Conservation (phyloP, 2,888 invertebrate species). For the Hecatera dysodea region DNA sequence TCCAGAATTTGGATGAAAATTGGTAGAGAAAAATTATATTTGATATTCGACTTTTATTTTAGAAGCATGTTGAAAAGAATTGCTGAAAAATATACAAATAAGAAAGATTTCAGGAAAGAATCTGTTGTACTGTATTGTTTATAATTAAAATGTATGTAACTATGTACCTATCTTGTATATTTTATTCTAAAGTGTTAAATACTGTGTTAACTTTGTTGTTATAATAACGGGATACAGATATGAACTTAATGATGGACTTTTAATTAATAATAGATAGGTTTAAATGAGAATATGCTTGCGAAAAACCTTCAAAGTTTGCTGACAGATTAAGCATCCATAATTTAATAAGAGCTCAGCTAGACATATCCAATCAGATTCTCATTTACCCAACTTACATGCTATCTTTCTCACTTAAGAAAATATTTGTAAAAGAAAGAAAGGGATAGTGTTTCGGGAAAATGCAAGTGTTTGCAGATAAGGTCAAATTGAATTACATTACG, state of each 20-base stretch:
- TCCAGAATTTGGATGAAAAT: constrained; percentile 18
- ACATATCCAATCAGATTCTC: neutral
- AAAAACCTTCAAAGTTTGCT: neutral
- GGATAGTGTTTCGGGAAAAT: neutral
- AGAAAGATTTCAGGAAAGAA: neutral
- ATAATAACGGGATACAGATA: neutral
- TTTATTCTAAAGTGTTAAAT: constrained; percentile 20
- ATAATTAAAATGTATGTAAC: neutral
- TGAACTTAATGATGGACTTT: neutral
- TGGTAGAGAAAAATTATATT: neutral
- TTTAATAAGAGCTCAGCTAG: neutral
- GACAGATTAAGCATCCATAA: neutral
- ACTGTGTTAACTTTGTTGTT: constrained; percentile 12
- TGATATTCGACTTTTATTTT: neutral
- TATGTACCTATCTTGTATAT: constrained; percentile 10
- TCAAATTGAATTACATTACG: too few relatives aligned
- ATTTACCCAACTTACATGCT: neutral
- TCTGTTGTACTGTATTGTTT: neutral
- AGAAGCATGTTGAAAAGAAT: constrained; percentile 16
- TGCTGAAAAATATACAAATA: constrained; percentile 3
- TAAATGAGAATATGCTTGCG: constrained; percentile 2
- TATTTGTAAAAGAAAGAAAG: neutral
- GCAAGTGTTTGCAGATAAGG: neutral
- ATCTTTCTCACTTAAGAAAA: neutral
- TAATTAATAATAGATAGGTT: constrained; percentile 8